phyloP scores from a whole-genome alignment of 2,888 invertebrate genomes.

The Papilio protenor region DNA sequence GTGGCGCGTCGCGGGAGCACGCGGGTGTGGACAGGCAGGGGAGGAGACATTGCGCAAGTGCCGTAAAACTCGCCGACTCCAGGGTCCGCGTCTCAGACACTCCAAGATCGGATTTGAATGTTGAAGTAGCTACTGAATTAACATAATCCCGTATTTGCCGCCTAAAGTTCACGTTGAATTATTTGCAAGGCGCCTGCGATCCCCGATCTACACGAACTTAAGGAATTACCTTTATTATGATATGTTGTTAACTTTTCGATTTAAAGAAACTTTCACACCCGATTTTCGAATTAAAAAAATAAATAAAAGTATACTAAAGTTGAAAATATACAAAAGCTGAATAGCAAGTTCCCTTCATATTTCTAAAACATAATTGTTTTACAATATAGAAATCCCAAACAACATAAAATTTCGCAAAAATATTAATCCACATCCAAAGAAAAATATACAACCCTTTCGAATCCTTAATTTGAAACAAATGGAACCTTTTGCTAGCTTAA shows the following conservation, averaged over 20 bases:
- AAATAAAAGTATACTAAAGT: not conserved
- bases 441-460: not conserved
- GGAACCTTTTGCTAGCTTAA: not conserved
- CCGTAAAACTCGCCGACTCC: slow-evolving; percentile 49
- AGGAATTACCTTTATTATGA: slow-evolving; percentile 35
- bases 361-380: not conserved
- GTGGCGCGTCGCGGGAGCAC: not conserved
- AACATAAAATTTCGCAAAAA: not conserved
- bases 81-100: slow-evolving; percentile 58
- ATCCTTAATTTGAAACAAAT: not conserved
- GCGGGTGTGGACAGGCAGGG: not conserved
- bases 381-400: not conserved
- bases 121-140: slow-evolving; percentile 74
- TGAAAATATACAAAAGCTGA: not conserved
- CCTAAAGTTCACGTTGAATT: slow-evolving; percentile 75
- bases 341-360: not conserved
- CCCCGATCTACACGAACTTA: slow-evolving; percentile 47
- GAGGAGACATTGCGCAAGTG: slow-evolving; percentile 45
- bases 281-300: not conserved
- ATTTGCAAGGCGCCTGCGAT: slow-evolving; percentile 60
- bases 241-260: slow-evolving; percentile 16
- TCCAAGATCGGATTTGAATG: slow-evolving; percentile 75
- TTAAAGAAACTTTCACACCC: not conserved
- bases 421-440: not conserved
- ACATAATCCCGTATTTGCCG: slow-evolving; percentile 79